Evolutionary conservation across 2,888 invertebrate genomes (phyloP), one percentile per base, ranked within the genome.

Genomic region (Eupelmus urozonus): DNA sequence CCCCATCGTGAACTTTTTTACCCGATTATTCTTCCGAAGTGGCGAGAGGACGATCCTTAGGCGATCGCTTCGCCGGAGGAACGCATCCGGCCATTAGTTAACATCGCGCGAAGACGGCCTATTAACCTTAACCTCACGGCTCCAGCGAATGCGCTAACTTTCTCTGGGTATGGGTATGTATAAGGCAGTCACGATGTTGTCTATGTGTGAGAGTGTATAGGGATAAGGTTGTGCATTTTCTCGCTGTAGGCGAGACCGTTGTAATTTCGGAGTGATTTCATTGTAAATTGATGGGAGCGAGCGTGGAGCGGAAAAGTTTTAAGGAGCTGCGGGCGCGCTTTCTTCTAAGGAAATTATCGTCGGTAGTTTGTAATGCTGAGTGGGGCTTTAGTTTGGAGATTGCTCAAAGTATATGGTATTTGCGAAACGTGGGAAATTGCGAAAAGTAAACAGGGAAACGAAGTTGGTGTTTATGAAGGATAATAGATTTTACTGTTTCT

Each of bases 51-150:
- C 2, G 16, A 20, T 16, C 18, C 18, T 42, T n/a, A n/a, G 53
- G 3, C 20, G 70, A 23, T 59, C 45, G 9, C 34, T 9, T 34
- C 9, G 49, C 40, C 9, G 27, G 7, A 34, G 3, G 25, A 42
- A 23, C 5, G n/a, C 25, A 34, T 40, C 59, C 51, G 23, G 51
- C 51, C 49, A 27, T 9, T 60, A 11, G 53, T 18, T 53, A 51
- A 42, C n/a, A n/a, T 27, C 23, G 13, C 9, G 45, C 16, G 13
- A 13, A 45, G 45, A 60, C 34, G 71, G 57, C 77, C 77, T 67
- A 25, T 72, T 73, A 73, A 73, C 77, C 77, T 78, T 73, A 78
- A 73, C 72, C 72, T 73, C 40, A 23, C 16, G 45, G 16, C 16
- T 16, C 4, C 45, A 13, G 45, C 34, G n/a, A n/a, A n/a, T n/a